Percentiles rank a stretch among this genome's conserved stretches.
phyloP scores from a whole-genome alignment of 2,888 invertebrate genomes.

The Allacma fusca region DNA sequence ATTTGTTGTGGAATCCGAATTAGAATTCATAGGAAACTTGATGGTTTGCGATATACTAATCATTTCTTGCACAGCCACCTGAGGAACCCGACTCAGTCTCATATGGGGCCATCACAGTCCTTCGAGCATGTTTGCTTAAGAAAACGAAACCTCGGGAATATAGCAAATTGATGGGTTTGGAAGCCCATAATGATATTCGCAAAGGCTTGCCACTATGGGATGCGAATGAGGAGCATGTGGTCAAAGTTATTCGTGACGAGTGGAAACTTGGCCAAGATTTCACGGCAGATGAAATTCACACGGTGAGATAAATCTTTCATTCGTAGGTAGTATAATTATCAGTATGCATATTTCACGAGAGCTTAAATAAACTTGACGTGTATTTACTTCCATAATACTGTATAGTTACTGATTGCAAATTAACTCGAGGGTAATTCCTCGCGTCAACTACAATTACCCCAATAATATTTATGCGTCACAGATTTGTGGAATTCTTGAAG shows the following conservation, averaged over 20 bases:
- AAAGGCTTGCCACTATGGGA: constrained; percentile 72
- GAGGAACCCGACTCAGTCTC: constrained; percentile 34
- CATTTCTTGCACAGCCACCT: constrained; percentile 24
- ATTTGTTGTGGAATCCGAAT: neutral
- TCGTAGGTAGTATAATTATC: too few relatives aligned
- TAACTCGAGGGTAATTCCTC: too few relatives aligned
- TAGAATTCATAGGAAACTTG: too few relatives aligned
- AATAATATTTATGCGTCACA: too few relatives aligned
- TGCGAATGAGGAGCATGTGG: constrained; percentile 73
- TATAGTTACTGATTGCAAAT: too few relatives aligned
- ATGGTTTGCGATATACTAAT: neutral
- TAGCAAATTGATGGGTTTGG: constrained; percentile 71
- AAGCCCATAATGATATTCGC: constrained; percentile 73
- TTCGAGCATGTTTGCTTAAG: constrained; percentile 59
- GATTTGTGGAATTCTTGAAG: constrained; percentile 60
- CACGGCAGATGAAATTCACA: constrained; percentile 61
- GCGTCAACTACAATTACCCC: too few relatives aligned
- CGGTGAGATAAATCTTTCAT: constrained; percentile 28
- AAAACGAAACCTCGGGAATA: constrained; percentile 64
- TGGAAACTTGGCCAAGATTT: constrained; percentile 70
- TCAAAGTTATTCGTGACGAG: constrained; percentile 68
- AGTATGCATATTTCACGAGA: too few relatives aligned
- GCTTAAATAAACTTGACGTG: too few relatives aligned
- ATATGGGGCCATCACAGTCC: constrained; percentile 57
- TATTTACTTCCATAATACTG: too few relatives aligned